Percentiles rank a stretch among this genome's conserved stretches.
These are phyloP conservation scores for Cryptocephalus moraei DNA, from an alignment of 2,888 invertebrate species.

Conservation along the genomic window DNA sequence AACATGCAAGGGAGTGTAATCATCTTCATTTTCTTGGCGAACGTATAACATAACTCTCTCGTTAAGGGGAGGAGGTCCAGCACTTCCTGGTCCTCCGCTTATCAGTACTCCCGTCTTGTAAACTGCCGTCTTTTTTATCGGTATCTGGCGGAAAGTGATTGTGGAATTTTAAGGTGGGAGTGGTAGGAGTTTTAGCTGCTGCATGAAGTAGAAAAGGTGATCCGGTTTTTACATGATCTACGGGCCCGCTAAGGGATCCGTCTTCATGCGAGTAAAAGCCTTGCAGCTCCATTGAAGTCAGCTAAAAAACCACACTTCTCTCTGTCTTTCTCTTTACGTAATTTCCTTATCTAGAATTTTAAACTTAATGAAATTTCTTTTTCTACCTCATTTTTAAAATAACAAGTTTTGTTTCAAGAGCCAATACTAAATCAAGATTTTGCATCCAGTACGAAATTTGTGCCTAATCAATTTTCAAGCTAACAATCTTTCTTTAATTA, in stretches of 20 bases:
- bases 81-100: conserved; percentile 31
- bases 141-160: conserved; percentile 88
- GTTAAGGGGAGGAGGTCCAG: conserved; percentile 60
- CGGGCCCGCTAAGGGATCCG: conserved; percentile 55
- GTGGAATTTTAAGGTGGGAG: conserved; percentile 84
- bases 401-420: too few species aligned
- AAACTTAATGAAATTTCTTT: too few species aligned
- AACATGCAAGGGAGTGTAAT: conserved; percentile 93
- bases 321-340: too few species aligned
- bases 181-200: conserved; percentile 58
- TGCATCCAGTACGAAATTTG: too few species aligned
- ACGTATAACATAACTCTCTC: conserved; percentile 96
- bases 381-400: too few species aligned
- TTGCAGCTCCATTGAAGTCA: conserved; percentile 64
- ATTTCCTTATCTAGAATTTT: too few species aligned
- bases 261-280: conserved; percentile 77
- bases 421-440: too few species aligned
- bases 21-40: conserved; percentile 88
- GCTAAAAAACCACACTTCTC: too few species aligned
- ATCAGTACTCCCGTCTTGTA: conserved; percentile 44
- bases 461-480: too few species aligned
- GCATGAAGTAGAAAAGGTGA: conserved; percentile 66
- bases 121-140: conserved; percentile 60
- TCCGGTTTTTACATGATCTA: conserved; percentile 51
- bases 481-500: too few species aligned